phyloP scores from a whole-genome alignment of 1,140 invertebrate genomes.

The Diorhabda sublineata region DNA sequence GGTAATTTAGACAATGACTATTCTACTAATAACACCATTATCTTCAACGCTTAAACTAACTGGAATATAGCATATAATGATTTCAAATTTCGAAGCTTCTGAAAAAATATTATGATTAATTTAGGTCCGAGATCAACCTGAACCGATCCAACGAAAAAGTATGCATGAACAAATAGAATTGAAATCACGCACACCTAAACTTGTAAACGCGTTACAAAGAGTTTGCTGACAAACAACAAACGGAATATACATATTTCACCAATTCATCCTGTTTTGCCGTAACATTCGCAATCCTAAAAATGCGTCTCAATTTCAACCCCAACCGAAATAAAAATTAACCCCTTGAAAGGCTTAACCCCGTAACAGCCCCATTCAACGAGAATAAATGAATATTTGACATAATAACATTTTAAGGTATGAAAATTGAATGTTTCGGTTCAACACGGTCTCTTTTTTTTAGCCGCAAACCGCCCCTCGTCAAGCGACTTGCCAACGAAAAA shows the following conservation, averaged over 20 bases:
- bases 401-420: conserved; percentile 35
- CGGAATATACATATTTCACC: not conserved
- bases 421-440: conserved; percentile 37
- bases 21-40: too few relatives aligned
- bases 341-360: conserved; percentile 6
- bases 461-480: conserved; percentile 24
- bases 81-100: too few relatives aligned
- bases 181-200: too few relatives aligned
- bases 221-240: not conserved
- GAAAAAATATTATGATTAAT: too few relatives aligned
- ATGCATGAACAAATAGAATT: too few relatives aligned
- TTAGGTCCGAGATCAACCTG: too few relatives aligned
- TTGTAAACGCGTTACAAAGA: too few relatives aligned
- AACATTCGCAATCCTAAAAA: not conserved
- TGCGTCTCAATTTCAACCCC: conserved; percentile 4
- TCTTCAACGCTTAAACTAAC: too few relatives aligned
- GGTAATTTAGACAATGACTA: too few relatives aligned
- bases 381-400: conserved; percentile 30
- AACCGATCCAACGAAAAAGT: too few relatives aligned
- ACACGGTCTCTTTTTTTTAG: conserved; percentile 35
- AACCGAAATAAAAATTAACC: conserved; percentile 10
- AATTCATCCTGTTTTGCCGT: not conserved
- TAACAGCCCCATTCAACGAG: conserved; percentile 11
- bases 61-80: too few relatives aligned
- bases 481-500: too few relatives aligned